Evolutionary conservation across 2,888 invertebrate genomes (phyloP).

Genomic region (Cantharis lateralis): DNA sequence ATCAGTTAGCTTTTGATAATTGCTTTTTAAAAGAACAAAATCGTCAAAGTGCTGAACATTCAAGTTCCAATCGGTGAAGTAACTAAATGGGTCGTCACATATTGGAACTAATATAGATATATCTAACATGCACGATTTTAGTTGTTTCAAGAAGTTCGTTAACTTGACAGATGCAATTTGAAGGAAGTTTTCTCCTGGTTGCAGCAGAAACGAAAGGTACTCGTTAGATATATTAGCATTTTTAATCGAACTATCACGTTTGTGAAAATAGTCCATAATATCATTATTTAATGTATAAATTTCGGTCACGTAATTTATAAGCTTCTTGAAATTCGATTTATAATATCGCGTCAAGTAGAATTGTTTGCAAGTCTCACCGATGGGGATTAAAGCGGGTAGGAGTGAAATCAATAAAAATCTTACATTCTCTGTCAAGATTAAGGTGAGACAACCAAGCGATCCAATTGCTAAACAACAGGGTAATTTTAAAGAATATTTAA

Average conservation of each 20-base stretch:
- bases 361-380: background rate
- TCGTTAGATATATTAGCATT: background rate
- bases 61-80: background rate
- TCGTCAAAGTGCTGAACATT: background rate
- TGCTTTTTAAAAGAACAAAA: background rate
- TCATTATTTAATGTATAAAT: background rate
- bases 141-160: background rate
- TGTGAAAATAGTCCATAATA: background rate
- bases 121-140: background rate
- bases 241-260: background rate
- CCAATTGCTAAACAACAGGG: background rate
- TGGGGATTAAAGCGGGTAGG: background rate
- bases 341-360: background rate
- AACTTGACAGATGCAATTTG: background rate
- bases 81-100: background rate
- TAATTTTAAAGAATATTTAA: background rate
- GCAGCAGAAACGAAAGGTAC: background rate
- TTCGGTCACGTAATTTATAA: background rate
- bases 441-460: background rate
- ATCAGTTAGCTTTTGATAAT: background rate
- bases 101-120: background rate
- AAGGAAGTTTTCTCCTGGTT: background rate
- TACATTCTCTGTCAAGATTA: background rate
- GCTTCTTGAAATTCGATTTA: slow-evolving; percentile 12
- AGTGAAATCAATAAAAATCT: slow-evolving; percentile 2